Percentiles rank a stretch among this genome's conserved stretches.
Conservation (phyloP, 1,140 invertebrate species). For the Penaeus chinensis region DNA sequence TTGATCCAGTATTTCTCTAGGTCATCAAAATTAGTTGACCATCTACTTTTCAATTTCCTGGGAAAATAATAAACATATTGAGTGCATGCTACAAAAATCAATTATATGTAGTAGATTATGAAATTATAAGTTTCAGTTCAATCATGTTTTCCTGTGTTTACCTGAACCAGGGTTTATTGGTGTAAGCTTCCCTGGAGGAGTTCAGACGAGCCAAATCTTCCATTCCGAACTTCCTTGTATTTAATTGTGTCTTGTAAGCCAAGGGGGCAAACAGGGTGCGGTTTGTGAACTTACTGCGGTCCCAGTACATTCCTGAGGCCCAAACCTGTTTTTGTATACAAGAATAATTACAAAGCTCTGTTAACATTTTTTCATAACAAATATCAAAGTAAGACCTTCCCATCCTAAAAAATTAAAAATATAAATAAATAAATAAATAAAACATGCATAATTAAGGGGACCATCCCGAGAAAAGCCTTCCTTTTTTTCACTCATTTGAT, state of each 20-base stretch:
- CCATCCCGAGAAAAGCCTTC: too few species aligned
- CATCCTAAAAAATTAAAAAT: too few species aligned
- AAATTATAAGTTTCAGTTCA: neutral
- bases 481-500: too few species aligned
- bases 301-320: constrained; percentile 94
- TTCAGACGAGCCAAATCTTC: constrained; percentile 81
- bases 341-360: too few species aligned
- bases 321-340: constrained; percentile 73
- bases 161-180: constrained; percentile 66
- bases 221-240: constrained; percentile 85
- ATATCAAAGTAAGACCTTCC: too few species aligned
- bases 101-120: neutral
- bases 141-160: constrained; percentile 32
- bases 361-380: too few species aligned
- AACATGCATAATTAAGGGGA: too few species aligned
- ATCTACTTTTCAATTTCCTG: constrained; percentile 88
- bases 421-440: too few species aligned
- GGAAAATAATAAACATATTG: constrained; percentile 67
- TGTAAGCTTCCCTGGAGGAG: constrained; percentile 63
- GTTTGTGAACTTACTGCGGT: constrained; percentile 94
- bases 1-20: constrained; percentile 93
- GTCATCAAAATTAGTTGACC: constrained; percentile 92
- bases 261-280: constrained; percentile 93
- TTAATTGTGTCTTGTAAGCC: constrained; percentile 88
- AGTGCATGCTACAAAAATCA: neutral